A percentile compares a stretch with the other conserved stretches of the same genome.
These are phyloP conservation scores for Dendrolimus pini DNA, from an alignment of 2,888 invertebrate species.

Conservation along the genomic window DNA sequence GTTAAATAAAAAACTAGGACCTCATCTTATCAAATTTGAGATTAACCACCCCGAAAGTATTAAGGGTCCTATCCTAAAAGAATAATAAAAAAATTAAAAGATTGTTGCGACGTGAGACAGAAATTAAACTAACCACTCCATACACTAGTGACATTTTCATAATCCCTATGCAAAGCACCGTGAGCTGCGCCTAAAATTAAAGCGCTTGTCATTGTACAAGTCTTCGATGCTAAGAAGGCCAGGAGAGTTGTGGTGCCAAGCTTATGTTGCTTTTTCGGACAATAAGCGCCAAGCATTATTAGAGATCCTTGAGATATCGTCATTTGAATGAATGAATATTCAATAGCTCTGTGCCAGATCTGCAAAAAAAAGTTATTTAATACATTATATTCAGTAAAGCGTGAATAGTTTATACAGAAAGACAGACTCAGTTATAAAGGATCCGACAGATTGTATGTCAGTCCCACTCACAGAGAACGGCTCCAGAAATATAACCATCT, in stretches of 20 bases:
- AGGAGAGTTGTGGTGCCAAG: conserved; percentile 41
- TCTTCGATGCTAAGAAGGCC: conserved; percentile 44
- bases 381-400: too few species aligned
- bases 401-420: too few species aligned
- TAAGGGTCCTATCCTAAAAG: too few species aligned
- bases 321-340: conserved; percentile 57
- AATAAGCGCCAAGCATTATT: conserved; percentile 56
- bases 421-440: too few species aligned
- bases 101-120: too few species aligned
- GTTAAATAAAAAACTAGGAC: too few species aligned
- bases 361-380: conserved; percentile 17
- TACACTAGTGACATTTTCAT: conserved; percentile 43
- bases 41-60: too few species aligned
- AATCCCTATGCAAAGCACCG: conserved; percentile 49
- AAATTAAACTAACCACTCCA: conserved; percentile 31
- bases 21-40: too few species aligned
- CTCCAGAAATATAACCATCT: too few species aligned
- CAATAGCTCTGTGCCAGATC: conserved; percentile 65
- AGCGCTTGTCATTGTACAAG: conserved; percentile 35
- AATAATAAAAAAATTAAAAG: too few species aligned
- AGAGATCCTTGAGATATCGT: conserved; percentile 53
- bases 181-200: conserved; percentile 50
- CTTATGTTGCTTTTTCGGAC: conserved; percentile 41
- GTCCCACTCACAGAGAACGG: too few species aligned
- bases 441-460: too few species aligned